Conservation (phyloP, 2,797 vertebrate genomes). For the Anomalospiza imberbis region DNA sequence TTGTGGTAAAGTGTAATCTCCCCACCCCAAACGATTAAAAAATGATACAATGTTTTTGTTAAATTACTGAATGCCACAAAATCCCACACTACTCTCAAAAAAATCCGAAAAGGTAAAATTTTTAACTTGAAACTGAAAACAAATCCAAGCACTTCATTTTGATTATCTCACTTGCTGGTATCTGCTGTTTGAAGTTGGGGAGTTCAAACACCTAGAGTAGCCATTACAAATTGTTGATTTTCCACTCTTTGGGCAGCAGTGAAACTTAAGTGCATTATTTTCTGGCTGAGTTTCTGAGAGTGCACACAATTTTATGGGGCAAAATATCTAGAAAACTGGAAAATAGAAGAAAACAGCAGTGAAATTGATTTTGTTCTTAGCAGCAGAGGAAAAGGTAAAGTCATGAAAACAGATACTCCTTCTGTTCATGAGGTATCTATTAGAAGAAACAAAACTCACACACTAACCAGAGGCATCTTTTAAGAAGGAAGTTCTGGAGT, state of each 20-base stretch:
- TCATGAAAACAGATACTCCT: neutral
- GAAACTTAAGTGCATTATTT: neutral
- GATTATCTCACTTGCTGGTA: neutral
- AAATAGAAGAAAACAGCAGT: neutral
- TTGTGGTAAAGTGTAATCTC: neutral
- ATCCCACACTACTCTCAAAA: neutral
- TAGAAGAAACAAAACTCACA: neutral
- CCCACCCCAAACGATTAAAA: rapidly evolving
- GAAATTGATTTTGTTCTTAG: neutral
- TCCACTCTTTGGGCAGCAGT: neutral
- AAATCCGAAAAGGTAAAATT: neutral
- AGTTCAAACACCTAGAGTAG: neutral
- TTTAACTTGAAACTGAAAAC: neutral
- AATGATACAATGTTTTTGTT: neutral
- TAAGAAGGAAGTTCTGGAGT: neutral
- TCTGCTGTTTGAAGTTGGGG: neutral
- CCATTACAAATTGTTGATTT: neutral
- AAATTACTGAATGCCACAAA: neutral
- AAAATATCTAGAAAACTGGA: neutral
- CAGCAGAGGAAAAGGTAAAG: neutral
- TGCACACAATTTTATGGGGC: neutral
- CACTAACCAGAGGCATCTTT: neutral
- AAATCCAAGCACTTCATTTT: neutral
- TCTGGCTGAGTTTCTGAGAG: neutral
- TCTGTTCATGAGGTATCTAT: neutral